Percentiles rank a stretch among this genome's conserved stretches.
phyloP scores from a whole-genome alignment of 2,888 invertebrate genomes.

The Habroteleia sp. region DNA sequence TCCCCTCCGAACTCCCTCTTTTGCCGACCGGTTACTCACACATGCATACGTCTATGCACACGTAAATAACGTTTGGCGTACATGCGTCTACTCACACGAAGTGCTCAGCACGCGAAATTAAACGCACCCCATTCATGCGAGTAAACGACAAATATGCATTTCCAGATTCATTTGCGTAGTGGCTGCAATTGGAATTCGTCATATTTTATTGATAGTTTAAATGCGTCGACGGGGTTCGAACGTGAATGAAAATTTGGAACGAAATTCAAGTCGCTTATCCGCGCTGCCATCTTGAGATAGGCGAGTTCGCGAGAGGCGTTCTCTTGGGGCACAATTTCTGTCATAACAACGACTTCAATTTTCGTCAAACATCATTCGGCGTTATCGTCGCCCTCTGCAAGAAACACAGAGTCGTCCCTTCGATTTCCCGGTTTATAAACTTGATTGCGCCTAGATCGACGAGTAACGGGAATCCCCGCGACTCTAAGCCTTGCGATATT shows the following conservation, averaged over 20 bases:
- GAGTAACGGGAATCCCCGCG: slow-evolving; percentile 27
- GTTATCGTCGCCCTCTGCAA: slow-evolving; percentile 71
- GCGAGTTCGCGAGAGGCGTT: slow-evolving; percentile 16
- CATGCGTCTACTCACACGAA: too few species aligned
- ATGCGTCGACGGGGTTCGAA: background rate
- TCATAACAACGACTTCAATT: slow-evolving; percentile 81
- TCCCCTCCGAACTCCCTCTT: slow-evolving; percentile 12
- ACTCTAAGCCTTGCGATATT: slow-evolving; percentile 71
- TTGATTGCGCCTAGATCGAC: slow-evolving; percentile 71
- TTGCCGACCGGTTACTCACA: slow-evolving; percentile 25
- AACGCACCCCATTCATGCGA: slow-evolving; percentile 38
- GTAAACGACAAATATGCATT: slow-evolving; percentile 59
- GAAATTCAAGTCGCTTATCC: background rate
- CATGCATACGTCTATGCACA: slow-evolving; percentile 50
- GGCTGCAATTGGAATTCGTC: slow-evolving; percentile 44
- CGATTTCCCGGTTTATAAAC: slow-evolving; percentile 81
- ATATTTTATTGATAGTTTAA: slow-evolving; percentile 52
- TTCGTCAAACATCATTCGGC: slow-evolving; percentile 79
- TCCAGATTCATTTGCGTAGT: slow-evolving; percentile 55
- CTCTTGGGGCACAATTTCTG: slow-evolving; percentile 78
- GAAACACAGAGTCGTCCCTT: slow-evolving; percentile 69
- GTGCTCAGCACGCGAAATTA: slow-evolving; percentile 57
- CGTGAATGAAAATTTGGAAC: background rate
- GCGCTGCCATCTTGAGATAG: slow-evolving; percentile 1
- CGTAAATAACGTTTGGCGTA: too few species aligned